Percentiles rank a stretch among this genome's conserved stretches.
Evolutionary conservation across 2,888 invertebrate species (phyloP).

Genomic region (Luperina nickerlii): DNA sequence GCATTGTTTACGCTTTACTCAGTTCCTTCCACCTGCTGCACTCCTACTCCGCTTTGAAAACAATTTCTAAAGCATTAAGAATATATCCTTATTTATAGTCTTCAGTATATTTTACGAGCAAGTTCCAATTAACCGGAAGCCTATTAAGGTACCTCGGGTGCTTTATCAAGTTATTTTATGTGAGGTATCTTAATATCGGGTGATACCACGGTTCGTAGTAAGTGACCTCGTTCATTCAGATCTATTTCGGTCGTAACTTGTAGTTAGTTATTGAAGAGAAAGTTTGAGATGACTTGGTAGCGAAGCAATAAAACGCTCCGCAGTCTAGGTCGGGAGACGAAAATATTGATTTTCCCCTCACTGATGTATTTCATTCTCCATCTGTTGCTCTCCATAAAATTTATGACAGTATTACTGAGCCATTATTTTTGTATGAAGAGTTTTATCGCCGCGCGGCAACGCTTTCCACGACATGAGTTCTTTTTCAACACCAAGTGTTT

Average conservation of each 20-base stretch:
- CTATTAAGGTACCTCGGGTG: constrained; percentile 38
- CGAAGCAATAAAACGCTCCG: constrained; percentile 80
- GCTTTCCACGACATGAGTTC: constrained; percentile 80
- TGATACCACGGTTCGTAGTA: constrained; percentile 16
- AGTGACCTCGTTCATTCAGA: constrained; percentile 39
- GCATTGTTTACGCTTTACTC: constrained; percentile 35
- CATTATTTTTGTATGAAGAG: constrained; percentile 89
- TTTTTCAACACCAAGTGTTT: constrained; percentile 75
- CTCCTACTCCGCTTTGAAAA: constrained; percentile 32
- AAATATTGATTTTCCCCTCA: constrained; percentile 87
- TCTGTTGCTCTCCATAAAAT: constrained; percentile 90
- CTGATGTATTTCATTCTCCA: constrained; percentile 88
- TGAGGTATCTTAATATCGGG: constrained; percentile 16
- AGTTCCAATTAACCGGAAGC: constrained; percentile 54
- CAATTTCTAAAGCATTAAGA: constrained; percentile 38
- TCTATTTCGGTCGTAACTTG: constrained; percentile 53
- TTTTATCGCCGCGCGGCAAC: constrained; percentile 82
- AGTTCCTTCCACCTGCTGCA: constrained; percentile 36
- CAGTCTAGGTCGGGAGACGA: constrained; percentile 81
- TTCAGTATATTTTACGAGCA: constrained; percentile 48
- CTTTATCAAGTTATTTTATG: constrained; percentile 40
- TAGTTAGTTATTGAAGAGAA: constrained; percentile 66
- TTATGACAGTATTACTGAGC: constrained; percentile 88
- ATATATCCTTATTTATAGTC: constrained; percentile 52
- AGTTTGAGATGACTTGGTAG: constrained; percentile 73